Evolutionary conservation across 2,113 vertebrate genomes (phyloP), one percentile per base, ranked within the genome.

Genomic region (Acanthisitta chloris): DNA sequence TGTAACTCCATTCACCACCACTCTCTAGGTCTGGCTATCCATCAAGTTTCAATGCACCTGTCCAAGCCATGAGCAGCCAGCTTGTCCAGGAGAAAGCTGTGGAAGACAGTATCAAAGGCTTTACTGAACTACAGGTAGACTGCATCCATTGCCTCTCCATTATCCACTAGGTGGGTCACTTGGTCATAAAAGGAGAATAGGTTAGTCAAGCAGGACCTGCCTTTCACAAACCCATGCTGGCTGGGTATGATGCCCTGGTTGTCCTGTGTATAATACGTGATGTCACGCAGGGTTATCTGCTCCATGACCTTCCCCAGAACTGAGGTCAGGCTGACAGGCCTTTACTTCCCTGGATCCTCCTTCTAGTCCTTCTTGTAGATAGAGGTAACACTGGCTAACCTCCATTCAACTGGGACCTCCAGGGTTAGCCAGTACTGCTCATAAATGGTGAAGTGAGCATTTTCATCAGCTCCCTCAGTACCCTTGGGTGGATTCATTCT

Each of bases 101-200:
- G 18, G 19, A 10, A 55, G 43, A 48, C 1, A 6, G 33, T 34
- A 42, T 69, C 0, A 0, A 74, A 45, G 42, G 4, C 6, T 72
- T 78, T 16, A 54, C 16, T 43, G 10, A 72, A 59, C 6, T 57
- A 8, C 10, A 13, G 12, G 6, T 29, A 38, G 6, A 29, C 42
- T n/a, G 42, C 4, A 46, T 14, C 10, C 21, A 48, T n/a, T 36
- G 45, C 49, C 9, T 51, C 33, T 17, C 26, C 26, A 10, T 57
- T 21, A 42, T 26, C 34, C 23, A 57, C 11, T 31, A 16, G 24
- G 31, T 1, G 2, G 6, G 17, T 36, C 10, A 49, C 17, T 8
- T 26, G 6, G 21, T 42, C 31, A 31, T 4, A 34, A 33, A 34
- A 79, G 14, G 80, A 79, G 14, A 88, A 18, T 5, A 57, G 21